Conservation (phyloP, 2,113 vertebrate genomes). For the Pontoporia blainvillei region DNA sequence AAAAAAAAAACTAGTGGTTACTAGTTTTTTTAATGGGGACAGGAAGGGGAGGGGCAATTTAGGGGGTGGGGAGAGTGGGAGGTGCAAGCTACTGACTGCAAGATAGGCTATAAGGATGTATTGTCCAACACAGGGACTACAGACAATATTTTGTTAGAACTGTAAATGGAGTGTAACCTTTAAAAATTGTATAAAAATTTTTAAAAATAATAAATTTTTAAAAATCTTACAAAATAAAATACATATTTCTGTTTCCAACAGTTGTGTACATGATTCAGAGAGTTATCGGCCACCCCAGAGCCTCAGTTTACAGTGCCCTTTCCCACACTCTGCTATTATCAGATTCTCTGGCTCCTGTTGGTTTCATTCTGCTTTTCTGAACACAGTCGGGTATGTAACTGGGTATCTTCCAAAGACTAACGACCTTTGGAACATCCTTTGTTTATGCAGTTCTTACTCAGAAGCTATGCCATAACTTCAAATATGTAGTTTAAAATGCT, state of each 20-base stretch:
- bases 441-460: neutral
- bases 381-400: neutral
- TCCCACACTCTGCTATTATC: neutral
- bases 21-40: neutral
- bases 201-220: neutral
- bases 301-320: neutral
- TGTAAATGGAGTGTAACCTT: neutral
- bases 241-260: neutral
- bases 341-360: neutral
- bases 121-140: neutral
- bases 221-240: neutral
- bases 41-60: neutral
- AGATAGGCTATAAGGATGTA: neutral
- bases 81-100: too few species aligned
- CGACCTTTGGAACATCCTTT: neutral
- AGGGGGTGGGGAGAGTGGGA: too few species aligned
- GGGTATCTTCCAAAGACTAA: neutral
- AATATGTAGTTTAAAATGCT: conserved; percentile 5
- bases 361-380: neutral
- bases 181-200: neutral
- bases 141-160: neutral
- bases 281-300: neutral
- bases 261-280: fast-evolving
- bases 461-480: conserved; percentile 20
- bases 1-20: neutral